Conservation (phyloP, 2,888 invertebrate species). For the Xanthia togata region DNA sequence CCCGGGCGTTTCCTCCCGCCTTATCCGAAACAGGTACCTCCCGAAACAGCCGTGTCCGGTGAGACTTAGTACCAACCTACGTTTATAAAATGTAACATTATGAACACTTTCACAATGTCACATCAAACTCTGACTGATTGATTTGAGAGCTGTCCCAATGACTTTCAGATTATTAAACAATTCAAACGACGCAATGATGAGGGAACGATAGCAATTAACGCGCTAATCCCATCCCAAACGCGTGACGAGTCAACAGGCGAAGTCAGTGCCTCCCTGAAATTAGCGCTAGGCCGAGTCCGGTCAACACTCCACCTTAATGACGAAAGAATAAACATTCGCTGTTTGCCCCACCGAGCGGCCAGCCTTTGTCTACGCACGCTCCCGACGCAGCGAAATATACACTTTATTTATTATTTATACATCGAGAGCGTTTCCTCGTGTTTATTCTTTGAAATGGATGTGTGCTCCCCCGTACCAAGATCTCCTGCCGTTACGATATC, state of each 20-base stretch:
- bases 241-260: slow-evolving; percentile 75
- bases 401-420: slow-evolving; percentile 89
- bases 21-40: too few species aligned
- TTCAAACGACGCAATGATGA: slow-evolving; percentile 18
- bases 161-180: neutral
- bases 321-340: slow-evolving; percentile 86
- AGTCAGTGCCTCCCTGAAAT: slow-evolving; percentile 81
- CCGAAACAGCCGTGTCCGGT: too few species aligned
- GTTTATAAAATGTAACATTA: neutral
- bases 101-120: neutral
- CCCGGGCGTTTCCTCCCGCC: too few species aligned
- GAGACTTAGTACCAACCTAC: too few species aligned
- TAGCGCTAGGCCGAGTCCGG: slow-evolving; percentile 82
- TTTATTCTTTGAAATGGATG: slow-evolving; percentile 89
- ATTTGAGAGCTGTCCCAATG: slow-evolving; percentile 1
- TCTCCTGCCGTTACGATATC: slow-evolving; percentile 76
- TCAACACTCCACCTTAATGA: slow-evolving; percentile 88
- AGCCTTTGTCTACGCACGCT: slow-evolving; percentile 86
- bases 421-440: slow-evolving; percentile 86
- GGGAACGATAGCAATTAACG: slow-evolving; percentile 39
- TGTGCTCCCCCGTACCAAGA: slow-evolving; percentile 77
- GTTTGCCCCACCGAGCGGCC: slow-evolving; percentile 81
- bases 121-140: neutral
- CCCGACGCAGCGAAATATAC: slow-evolving; percentile 85
- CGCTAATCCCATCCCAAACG: slow-evolving; percentile 69